phyloP scores from a whole-genome alignment of 2,797 vertebrate species.

The Sphenodon punctatus region DNA sequence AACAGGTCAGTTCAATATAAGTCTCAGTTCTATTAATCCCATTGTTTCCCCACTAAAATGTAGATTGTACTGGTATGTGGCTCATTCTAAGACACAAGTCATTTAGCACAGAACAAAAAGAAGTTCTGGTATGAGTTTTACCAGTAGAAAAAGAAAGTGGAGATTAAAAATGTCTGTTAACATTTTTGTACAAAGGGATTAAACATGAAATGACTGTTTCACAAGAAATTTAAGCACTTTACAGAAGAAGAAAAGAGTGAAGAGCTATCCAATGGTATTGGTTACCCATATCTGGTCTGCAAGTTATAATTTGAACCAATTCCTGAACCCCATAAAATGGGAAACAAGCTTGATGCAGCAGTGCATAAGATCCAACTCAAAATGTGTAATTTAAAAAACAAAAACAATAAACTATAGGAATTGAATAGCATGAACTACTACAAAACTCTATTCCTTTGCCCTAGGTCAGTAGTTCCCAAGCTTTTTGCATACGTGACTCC shows the following conservation, averaged over 20 bases:
- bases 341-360: background rate
- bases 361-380: background rate
- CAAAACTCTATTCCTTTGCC: too few relatives aligned
- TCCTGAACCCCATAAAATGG: background rate
- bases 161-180: background rate
- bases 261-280: background rate
- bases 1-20: background rate
- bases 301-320: background rate
- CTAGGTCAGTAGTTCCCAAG: too few relatives aligned
- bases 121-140: constrained; percentile 12
- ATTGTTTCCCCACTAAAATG: background rate
- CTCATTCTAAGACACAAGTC: constrained; percentile 11
- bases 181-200: background rate
- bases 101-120: constrained; percentile 12
- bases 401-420: background rate
- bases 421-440: background rate
- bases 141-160: background rate
- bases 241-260: background rate
- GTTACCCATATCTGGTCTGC: background rate
- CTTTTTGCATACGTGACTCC: too few relatives aligned
- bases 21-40: background rate
- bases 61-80: background rate
- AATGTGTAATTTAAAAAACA: constrained; percentile 22
- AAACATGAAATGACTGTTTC: background rate
- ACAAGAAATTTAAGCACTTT: background rate